Evolutionary conservation across 2,113 vertebrate genomes (phyloP).

Genomic region (Paedocypris sp.): DNA sequence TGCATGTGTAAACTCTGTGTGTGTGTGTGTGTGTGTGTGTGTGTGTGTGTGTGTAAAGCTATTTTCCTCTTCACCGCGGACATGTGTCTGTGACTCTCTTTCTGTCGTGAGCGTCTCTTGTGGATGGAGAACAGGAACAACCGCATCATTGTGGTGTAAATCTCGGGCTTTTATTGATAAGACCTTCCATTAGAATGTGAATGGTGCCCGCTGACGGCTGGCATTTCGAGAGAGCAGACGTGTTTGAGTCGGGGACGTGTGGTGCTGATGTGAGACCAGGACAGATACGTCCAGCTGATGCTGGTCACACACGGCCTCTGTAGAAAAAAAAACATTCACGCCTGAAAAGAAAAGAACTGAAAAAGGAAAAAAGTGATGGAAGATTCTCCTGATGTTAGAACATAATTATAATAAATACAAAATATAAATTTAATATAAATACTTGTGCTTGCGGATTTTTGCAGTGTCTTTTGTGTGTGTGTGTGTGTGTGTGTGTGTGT

Average conservation of each 20-base stretch:
- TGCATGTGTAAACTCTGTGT: no score
- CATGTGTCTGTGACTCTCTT: background rate
- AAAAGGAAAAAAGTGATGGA: background rate
- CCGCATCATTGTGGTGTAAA: background rate
- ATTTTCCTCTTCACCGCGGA: background rate
- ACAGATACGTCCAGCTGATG: no score
- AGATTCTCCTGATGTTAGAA: no score
- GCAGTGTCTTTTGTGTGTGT: no score
- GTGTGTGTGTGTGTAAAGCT: background rate
- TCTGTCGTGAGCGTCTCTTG: slow-evolving; percentile 18
- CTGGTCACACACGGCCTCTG: background rate
- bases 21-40: background rate
- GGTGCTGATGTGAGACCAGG: no score
- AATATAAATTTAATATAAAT: no score
- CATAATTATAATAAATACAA: no score
- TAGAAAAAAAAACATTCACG: background rate
- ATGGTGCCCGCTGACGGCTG: no score
- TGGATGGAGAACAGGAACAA: slow-evolving; percentile 27
- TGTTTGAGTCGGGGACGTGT: no score
- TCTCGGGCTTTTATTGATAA: slow-evolving; percentile 16
- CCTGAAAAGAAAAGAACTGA: background rate
- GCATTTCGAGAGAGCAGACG: no score
- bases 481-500: no score
- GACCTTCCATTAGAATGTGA: slow-evolving; percentile 31
- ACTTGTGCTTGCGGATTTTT: no score